Percentiles rank a stretch among this genome's conserved stretches.
These are phyloP conservation scores for Nansenia antarctica DNA, from an alignment of 2,113 vertebrate genomes.

Conservation along the genomic window DNA sequence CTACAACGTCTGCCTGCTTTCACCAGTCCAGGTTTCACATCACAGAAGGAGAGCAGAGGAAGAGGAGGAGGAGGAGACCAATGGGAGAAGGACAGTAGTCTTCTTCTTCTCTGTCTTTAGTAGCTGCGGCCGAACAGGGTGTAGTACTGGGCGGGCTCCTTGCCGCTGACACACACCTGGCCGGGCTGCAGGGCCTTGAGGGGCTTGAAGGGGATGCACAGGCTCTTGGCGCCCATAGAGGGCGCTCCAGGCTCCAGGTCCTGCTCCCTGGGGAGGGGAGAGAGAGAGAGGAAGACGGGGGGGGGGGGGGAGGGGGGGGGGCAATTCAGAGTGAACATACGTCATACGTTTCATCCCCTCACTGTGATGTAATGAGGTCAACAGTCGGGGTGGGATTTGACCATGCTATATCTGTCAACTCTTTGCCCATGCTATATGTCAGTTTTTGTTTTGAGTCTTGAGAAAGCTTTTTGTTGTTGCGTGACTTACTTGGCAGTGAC, in stretches of 20 bases:
- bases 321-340: neutral
- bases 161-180: conserved; percentile 84
- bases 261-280: conserved; percentile 82
- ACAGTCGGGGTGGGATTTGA: too few species aligned
- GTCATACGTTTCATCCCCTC: too few species aligned
- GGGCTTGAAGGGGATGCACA: conserved; percentile 95
- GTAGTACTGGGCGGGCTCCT: conserved; percentile 89
- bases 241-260: conserved; percentile 95
- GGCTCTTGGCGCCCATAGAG: conserved; percentile 97
- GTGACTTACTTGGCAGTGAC: conserved; percentile 87
- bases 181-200: conserved; percentile 81
- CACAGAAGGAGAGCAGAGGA: neutral
- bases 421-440: too few species aligned
- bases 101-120: conserved; percentile 59
- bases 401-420: too few species aligned
- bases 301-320: neutral
- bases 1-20: neutral
- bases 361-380: too few species aligned
- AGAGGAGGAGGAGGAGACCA: conserved; percentile 19
- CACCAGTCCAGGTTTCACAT: neutral
- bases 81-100: neutral
- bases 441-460: too few species aligned
- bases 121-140: conserved; percentile 98
- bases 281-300: neutral
- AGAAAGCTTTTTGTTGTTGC: too few species aligned